Conservation (phyloP, 2,797 vertebrate genomes). For the Cetoscarus ocellatus region DNA sequence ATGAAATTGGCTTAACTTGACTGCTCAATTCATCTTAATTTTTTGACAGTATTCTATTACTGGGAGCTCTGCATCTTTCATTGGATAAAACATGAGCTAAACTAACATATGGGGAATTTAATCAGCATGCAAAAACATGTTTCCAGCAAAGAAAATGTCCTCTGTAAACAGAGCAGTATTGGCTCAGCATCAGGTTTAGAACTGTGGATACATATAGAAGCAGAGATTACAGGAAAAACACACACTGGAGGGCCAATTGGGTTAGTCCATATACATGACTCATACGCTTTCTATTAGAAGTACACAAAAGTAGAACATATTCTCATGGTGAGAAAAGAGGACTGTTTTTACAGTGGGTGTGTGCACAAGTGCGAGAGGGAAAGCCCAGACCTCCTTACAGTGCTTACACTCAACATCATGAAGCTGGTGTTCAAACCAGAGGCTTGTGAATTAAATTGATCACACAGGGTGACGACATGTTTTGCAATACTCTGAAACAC, state of each 20-base stretch:
- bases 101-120: slow-evolving; percentile 16
- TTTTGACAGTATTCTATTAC: background rate
- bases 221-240: slow-evolving; percentile 20
- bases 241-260: slow-evolving; percentile 3
- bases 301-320: slow-evolving; percentile 44
- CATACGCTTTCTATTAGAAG: slow-evolving; percentile 47
- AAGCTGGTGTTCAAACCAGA: slow-evolving; percentile 27
- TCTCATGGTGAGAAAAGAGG: slow-evolving; percentile 50
- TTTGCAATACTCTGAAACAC: slow-evolving; percentile 42
- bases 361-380: slow-evolving; percentile 30
- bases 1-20: background rate
- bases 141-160: slow-evolving; percentile 24
- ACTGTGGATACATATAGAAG: slow-evolving; percentile 35
- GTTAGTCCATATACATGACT: slow-evolving; percentile 53
- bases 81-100: slow-evolving; percentile 26
- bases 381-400: slow-evolving; percentile 38
- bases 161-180: slow-evolving; percentile 32
- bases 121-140: slow-evolving; percentile 36
- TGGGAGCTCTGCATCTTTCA: slow-evolving; percentile 8
- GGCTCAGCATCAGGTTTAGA: slow-evolving; percentile 15
- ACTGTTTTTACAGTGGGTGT: slow-evolving; percentile 67
- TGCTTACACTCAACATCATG: slow-evolving; percentile 28
- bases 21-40: background rate
- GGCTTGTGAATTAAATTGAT: slow-evolving; percentile 49
- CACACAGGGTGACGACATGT: slow-evolving; percentile 38